A percentile compares a stretch with the other conserved stretches of the same genome.
Conservation (phyloP, 2,888 invertebrate genomes). For the Therioaphis trifolii region DNA sequence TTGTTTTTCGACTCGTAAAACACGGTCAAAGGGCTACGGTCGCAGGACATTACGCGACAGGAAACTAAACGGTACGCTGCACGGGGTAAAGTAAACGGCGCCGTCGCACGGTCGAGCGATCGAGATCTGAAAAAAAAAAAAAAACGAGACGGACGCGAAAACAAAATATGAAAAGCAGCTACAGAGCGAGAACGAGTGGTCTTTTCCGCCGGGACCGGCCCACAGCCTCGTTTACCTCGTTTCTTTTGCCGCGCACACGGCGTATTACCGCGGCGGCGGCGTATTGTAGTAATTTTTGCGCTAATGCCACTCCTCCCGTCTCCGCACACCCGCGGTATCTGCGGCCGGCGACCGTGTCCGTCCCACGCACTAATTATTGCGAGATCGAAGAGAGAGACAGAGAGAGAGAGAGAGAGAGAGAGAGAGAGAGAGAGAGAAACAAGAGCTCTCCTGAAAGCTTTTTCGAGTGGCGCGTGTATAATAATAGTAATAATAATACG, state of each 20-base stretch:
- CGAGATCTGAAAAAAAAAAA: constrained; percentile 29
- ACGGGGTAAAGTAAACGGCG: neutral
- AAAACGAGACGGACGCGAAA: too few species aligned
- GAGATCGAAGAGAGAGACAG: too few species aligned
- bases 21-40: constrained; percentile 20
- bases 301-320: neutral
- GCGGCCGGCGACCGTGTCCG: constrained; percentile 21
- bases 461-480: constrained; percentile 54
- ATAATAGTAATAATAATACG: too few species aligned
- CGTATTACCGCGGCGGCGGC: too few species aligned
- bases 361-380: constrained; percentile 37
- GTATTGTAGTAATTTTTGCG: neutral
- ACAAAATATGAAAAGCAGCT: too few species aligned
- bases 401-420: too few species aligned
- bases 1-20: neutral
- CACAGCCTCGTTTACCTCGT: too few species aligned
- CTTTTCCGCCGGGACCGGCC: neutral
- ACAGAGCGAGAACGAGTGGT: too few species aligned
- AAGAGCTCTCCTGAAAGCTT: constrained; percentile 57
- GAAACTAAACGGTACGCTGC: too few species aligned
- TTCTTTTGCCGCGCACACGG: too few species aligned
- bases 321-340: neutral
- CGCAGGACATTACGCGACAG: too few species aligned
- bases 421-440: constrained; percentile 43
- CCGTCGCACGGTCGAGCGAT: constrained; percentile 34